Evolutionary conservation across 92 coral and sea anemone genomes (phyloP).

Genomic region (Micromussa lordhowensis): DNA sequence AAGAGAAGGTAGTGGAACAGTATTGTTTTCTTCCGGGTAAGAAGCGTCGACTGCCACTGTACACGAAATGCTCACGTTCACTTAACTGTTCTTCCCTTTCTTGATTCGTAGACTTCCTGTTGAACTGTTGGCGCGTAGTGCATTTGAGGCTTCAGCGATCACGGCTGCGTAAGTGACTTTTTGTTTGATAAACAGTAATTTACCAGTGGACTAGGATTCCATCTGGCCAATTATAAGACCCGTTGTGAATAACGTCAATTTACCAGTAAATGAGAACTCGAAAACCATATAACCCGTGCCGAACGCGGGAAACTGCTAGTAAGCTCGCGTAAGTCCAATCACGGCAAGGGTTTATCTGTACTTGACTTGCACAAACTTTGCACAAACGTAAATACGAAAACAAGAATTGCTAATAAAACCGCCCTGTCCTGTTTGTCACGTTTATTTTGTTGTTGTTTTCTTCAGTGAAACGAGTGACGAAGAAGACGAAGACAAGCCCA

Average conservation of each 20-base stretch:
- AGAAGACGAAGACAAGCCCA: constrained; percentile 53
- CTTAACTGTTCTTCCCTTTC: background rate
- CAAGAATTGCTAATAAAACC: background rate
- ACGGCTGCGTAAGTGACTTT: constrained; percentile 28
- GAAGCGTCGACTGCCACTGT: background rate
- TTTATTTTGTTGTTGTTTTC: no score
- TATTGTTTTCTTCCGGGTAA: constrained; percentile 74
- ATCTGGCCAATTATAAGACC: no score
- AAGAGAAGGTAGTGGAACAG: constrained; percentile 80
- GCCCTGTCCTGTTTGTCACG: background rate
- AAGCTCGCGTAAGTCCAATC: background rate
- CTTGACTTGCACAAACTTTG: background rate
- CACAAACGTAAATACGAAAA: background rate
- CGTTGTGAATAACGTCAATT: no score
- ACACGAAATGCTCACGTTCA: no score
- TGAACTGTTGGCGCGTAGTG: constrained; percentile 39
- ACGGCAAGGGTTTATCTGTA: background rate
- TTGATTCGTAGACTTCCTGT: constrained; percentile 35
- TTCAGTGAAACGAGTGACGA: constrained; percentile 44
- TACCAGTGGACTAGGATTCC: no score
- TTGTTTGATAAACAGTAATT: no score
- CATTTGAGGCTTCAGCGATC: constrained; percentile 66
- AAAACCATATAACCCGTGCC: no score
- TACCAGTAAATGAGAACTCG: no score
- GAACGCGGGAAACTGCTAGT: no score